Percentiles rank a stretch among this genome's conserved stretches.
These are phyloP conservation scores for Chironex yamaguchii DNA, from an alignment of 30 jellyfish, hydroid and myxozoan species.

Conservation along the genomic window DNA sequence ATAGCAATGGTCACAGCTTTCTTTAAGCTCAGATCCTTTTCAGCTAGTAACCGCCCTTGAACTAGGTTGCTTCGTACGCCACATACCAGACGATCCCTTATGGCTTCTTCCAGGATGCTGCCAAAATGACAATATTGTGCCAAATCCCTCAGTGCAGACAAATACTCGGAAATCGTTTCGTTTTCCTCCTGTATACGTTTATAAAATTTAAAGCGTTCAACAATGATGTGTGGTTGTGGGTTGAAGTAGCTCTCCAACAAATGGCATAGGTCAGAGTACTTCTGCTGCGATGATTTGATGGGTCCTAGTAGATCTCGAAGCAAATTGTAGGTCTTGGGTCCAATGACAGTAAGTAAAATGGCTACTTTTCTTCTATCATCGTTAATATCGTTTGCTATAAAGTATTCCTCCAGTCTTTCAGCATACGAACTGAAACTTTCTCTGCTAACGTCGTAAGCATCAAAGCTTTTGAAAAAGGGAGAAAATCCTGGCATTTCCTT, in stretches of 20 bases:
- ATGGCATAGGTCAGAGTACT: conserved; percentile 8
- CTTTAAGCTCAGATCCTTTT: conserved; percentile 41
- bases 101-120: not conserved
- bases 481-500: too few species aligned
- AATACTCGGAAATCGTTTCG: conserved; percentile 42
- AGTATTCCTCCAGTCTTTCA: conserved; percentile 55
- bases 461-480: too few species aligned
- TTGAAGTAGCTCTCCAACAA: conserved; percentile 15
- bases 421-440: too few species aligned
- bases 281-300: conserved; percentile 10
- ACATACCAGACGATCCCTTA: conserved; percentile 34
- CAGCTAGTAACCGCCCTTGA: conserved; percentile 47
- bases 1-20: conserved; percentile 51
- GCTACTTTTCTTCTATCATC: conserved; percentile 42
- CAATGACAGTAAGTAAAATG: conserved; percentile 22
- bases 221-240: conserved; percentile 32
- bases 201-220: conserved; percentile 38
- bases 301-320: conserved; percentile 29
- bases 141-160: conserved; percentile 32
- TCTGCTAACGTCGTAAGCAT: too few species aligned
- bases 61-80: conserved; percentile 15
- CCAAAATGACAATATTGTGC: conserved; percentile 56
- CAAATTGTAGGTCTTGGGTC: conserved; percentile 22
- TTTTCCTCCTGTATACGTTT: conserved; percentile 29
- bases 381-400: conserved; percentile 40